Conservation (phyloP, 1,140 invertebrate genomes). For the Acromyrmex charruanus region DNA sequence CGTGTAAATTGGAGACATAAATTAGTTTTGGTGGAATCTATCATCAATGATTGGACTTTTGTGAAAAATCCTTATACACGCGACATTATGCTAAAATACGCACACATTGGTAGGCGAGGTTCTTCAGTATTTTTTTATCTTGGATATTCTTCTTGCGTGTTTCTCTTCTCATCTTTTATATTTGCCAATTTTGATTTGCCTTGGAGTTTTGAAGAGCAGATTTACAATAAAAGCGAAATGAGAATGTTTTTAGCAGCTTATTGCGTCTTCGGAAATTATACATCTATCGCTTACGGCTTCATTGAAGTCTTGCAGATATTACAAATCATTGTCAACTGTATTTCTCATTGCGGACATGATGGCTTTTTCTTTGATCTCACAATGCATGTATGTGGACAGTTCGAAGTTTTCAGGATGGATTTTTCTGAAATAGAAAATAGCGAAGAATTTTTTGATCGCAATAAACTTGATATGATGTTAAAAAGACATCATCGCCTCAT, state of each 20-base stretch:
- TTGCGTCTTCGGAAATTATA: slow-evolving; percentile 42
- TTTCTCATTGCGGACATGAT: slow-evolving; percentile 64
- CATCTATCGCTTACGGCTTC: not conserved
- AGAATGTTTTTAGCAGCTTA: slow-evolving; percentile 41
- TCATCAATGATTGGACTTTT: slow-evolving; percentile 30
- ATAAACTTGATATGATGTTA: slow-evolving; percentile 31
- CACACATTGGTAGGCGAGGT: slow-evolving; percentile 7
- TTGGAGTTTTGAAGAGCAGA: not conserved
- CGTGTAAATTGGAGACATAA: slow-evolving; percentile 30
- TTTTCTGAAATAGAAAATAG: slow-evolving; percentile 12
- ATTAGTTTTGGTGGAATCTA: slow-evolving; percentile 18
- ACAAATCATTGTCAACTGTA: slow-evolving; percentile 37
- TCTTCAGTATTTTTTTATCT: slow-evolving; percentile 14
- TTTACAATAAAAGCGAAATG: not conserved
- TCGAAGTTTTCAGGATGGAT: slow-evolving; percentile 36
- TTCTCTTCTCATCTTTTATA: not conserved
- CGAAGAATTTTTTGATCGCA: slow-evolving; percentile 3
- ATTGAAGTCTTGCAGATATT: slow-evolving; percentile 26
- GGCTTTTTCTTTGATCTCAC: slow-evolving; percentile 64
- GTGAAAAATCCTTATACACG: not conserved
- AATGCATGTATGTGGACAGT: slow-evolving; percentile 59
- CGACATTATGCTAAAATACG: slow-evolving; percentile 42
- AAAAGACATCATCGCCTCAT: slow-evolving; percentile 44
- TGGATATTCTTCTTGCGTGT: slow-evolving; percentile 17
- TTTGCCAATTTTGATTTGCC: slow-evolving; percentile 4